Conservation (phyloP, 2,113 vertebrate genomes). For the Ammospiza nelsoni region DNA sequence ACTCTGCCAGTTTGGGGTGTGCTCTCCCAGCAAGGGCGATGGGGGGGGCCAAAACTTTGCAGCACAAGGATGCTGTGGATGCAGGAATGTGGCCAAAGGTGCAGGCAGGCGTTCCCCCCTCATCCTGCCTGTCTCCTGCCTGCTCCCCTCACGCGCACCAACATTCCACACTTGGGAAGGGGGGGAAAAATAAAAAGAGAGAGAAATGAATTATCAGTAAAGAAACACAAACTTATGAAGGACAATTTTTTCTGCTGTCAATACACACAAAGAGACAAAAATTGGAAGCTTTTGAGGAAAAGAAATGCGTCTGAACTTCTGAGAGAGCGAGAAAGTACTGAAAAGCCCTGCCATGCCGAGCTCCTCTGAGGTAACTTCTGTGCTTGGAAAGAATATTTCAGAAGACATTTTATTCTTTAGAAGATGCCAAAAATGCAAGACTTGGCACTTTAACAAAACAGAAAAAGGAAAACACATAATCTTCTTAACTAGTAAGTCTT, state of each 20-base stretch:
- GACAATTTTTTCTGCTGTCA: slow-evolving; percentile 41
- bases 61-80: neutral
- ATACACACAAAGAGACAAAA: slow-evolving; percentile 57
- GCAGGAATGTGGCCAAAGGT: neutral
- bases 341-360: slow-evolving; percentile 58
- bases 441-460: slow-evolving; percentile 77
- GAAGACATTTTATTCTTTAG: slow-evolving; percentile 74
- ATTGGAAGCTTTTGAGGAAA: slow-evolving; percentile 70
- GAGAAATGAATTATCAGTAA: slow-evolving; percentile 37
- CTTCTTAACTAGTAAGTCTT: slow-evolving; percentile 77
- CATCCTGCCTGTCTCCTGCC: neutral
- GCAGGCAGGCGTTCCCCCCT: neutral
- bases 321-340: slow-evolving; percentile 56
- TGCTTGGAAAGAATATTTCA: slow-evolving; percentile 71
- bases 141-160: neutral
- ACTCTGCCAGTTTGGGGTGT: neutral
- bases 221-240: slow-evolving; percentile 58
- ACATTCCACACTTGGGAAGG: fast-evolving
- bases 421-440: slow-evolving; percentile 74
- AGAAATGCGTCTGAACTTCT: slow-evolving; percentile 67
- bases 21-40: fast-evolving
- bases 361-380: slow-evolving; percentile 73
- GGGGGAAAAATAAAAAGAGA: neutral
- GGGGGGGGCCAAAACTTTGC: neutral
- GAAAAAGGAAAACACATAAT: slow-evolving; percentile 76